phyloP scores from a whole-genome alignment of 2,797 vertebrate species.

The Eospalax fontanierii region DNA sequence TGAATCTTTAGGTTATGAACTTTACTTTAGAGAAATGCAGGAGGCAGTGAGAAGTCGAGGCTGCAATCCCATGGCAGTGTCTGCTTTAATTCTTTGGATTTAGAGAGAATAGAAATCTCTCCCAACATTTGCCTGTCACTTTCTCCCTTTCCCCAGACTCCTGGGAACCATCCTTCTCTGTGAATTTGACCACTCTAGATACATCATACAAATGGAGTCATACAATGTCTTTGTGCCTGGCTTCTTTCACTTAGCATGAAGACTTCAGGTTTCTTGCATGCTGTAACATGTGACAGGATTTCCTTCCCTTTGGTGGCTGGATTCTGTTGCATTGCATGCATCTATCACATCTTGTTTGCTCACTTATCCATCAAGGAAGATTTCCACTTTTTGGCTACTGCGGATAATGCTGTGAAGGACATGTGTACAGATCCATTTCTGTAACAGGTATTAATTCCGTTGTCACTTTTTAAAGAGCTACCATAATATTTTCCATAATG shows the following conservation, averaged over 20 bases:
- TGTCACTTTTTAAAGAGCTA: constrained; percentile 29
- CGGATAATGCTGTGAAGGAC: neutral
- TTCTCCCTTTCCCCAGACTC: neutral
- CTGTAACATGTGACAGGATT: neutral
- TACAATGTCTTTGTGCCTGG: neutral
- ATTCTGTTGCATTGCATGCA: neutral
- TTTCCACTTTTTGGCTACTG: neutral
- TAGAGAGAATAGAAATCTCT: neutral
- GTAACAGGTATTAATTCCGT: neutral
- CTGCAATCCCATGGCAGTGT: neutral
- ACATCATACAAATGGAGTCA: neutral
- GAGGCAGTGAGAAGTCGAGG: neutral
- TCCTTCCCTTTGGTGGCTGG: constrained; percentile 12
- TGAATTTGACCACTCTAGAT: neutral
- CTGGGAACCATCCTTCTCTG: neutral
- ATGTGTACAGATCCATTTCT: neutral
- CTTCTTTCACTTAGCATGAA: constrained; percentile 48
- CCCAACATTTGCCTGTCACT: neutral
- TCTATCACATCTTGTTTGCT: neutral
- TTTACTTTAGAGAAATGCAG: neutral
- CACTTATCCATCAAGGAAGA: neutral
- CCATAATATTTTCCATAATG: neutral
- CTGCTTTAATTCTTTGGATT: neutral
- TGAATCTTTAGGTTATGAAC: constrained; percentile 26
- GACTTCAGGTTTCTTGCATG: neutral